Evolutionary conservation across 1,140 invertebrate genomes (phyloP).

Genomic region (Brachionus rubens): DNA sequence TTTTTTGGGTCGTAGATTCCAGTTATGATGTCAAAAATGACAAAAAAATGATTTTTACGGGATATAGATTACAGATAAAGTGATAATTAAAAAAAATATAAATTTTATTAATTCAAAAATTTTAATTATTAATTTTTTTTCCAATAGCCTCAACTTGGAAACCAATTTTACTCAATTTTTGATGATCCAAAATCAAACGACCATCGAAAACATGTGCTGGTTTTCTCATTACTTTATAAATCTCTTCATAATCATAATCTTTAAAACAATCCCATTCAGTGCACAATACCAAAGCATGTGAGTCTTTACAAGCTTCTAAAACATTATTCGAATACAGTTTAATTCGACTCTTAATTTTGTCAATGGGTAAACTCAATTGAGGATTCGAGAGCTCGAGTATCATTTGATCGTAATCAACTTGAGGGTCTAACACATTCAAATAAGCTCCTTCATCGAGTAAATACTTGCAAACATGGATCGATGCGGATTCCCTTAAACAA

Average conservation of each 20-base stretch:
- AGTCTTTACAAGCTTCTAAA: conserved; percentile 65
- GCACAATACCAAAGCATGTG: conserved; percentile 91
- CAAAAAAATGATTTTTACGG: too few relatives aligned
- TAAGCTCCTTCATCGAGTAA: conserved; percentile 91
- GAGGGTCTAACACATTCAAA: conserved; percentile 93
- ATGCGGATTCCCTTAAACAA: conserved; percentile 79
- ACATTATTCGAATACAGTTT: conserved; percentile 12
- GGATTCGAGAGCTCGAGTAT: conserved; percentile 28
- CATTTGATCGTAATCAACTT: conserved; percentile 65
- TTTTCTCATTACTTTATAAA: conserved; percentile 92
- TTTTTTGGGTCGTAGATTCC: too few relatives aligned
- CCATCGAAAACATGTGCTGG: conserved; percentile 98
- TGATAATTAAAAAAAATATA: too few relatives aligned
- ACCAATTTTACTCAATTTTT: conserved; percentile 79
- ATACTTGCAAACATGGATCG: conserved; percentile 86
- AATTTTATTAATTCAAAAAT: too few relatives aligned
- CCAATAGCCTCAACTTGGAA: conserved; percentile 97
- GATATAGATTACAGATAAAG: too few relatives aligned
- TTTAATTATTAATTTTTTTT: too few relatives aligned
- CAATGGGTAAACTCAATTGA: background rate
- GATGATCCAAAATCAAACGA: conserved; percentile 85
- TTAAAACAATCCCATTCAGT: conserved; percentile 99
- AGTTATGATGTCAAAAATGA: too few relatives aligned
- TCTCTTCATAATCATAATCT: conserved; percentile 78
- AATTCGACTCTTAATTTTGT: background rate